phyloP scores from a whole-genome alignment of 2,113 vertebrate species.

The Tachuris rubrigastra region DNA sequence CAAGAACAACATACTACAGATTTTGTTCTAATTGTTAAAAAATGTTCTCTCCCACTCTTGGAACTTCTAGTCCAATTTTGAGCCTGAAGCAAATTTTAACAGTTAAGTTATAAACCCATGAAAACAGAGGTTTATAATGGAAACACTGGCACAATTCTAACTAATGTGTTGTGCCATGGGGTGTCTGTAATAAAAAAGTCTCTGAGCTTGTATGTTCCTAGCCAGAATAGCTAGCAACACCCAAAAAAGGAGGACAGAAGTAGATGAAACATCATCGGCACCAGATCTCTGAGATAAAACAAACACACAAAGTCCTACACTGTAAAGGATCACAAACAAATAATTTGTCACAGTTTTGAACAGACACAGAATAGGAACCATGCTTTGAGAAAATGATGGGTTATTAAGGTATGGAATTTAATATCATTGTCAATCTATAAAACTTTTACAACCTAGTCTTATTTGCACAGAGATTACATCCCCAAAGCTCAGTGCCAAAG shows the following conservation, averaged over 20 bases:
- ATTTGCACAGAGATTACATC: conserved; percentile 86
- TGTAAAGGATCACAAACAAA: conserved; percentile 25
- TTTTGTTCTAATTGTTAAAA: conserved; percentile 58
- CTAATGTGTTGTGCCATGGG: conserved; percentile 39
- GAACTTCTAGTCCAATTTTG: conserved; percentile 53
- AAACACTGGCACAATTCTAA: conserved; percentile 63
- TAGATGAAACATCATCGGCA: neutral
- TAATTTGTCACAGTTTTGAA: neutral
- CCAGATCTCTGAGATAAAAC: neutral
- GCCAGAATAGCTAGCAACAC: conserved; percentile 30
- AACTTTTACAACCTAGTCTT: conserved; percentile 93
- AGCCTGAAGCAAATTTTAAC: conserved; percentile 68
- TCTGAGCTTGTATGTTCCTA: neutral
- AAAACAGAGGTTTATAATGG: conserved; percentile 70
- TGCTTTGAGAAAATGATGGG: conserved; percentile 86
- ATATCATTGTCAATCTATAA: conserved; percentile 95
- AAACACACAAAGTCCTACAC: neutral
- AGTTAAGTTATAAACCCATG: conserved; percentile 66
- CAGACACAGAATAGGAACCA: conserved; percentile 76
- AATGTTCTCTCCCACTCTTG: conserved; percentile 47
- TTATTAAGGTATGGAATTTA: conserved; percentile 92
- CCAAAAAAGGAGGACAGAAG: neutral
- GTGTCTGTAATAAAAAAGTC: conserved; percentile 25
- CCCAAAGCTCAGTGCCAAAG: conserved; percentile 86
- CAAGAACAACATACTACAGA: conserved; percentile 15